Conservation (phyloP, 2,888 invertebrate genomes). For the Hemistola chrysoprasaria region DNA sequence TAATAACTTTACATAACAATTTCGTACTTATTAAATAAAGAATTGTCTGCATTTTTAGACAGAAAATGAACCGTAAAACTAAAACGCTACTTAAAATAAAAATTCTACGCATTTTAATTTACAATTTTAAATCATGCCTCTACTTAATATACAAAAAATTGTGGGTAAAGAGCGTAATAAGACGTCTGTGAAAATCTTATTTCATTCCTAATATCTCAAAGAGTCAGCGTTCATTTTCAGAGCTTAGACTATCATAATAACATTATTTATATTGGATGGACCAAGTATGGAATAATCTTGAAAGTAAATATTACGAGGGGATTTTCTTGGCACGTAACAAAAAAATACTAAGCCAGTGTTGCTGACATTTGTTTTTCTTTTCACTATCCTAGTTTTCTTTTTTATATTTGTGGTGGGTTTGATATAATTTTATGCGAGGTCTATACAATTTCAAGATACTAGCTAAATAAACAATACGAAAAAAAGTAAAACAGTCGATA, state of each 20-base stretch:
- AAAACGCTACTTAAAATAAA: no score
- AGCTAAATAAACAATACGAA: no score
- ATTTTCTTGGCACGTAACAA: slow-evolving; percentile 36
- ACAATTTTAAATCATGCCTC: no score
- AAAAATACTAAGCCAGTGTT: slow-evolving; percentile 35
- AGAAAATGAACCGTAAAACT: no score
- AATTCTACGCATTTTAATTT: no score
- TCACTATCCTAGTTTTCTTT: slow-evolving; percentile 15
- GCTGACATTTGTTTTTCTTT: slow-evolving; percentile 27
- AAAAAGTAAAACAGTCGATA: no score
- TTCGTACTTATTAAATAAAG: no score
- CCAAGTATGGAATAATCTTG: slow-evolving; percentile 37
- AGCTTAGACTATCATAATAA: slow-evolving; percentile 26
- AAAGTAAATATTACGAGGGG: slow-evolving; percentile 29
- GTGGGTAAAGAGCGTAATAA: slow-evolving; percentile 12
- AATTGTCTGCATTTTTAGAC: no score
- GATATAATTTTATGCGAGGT: slow-evolving; percentile 17
- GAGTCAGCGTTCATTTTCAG: slow-evolving; percentile 10
- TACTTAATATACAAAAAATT: no score
- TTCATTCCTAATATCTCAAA: slow-evolving; percentile 23
- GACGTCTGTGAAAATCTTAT: slow-evolving; percentile 17
- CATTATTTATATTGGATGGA: slow-evolving; percentile 39
- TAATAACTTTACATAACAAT: no score
- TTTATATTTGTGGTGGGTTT: slow-evolving; percentile 13
- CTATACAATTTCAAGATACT: slow-evolving; percentile 9